Evolutionary conservation across 2,888 invertebrate genomes (phyloP).

Genomic region (Pachymerium ferrugineum): DNA sequence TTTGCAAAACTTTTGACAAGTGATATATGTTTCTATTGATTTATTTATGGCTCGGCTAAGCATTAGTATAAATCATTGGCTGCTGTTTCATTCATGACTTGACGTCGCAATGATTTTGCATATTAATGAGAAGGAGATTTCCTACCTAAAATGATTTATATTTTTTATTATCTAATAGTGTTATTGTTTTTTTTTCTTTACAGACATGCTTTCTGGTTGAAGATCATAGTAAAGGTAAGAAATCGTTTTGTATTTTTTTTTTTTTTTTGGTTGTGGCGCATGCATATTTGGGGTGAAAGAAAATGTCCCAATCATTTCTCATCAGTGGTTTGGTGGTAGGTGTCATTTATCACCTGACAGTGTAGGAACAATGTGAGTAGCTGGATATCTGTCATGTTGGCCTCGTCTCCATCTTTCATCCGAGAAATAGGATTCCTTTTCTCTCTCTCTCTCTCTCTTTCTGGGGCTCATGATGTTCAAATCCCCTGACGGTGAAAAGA

Average conservation of each 20-base stretch:
- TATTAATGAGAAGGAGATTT: slow-evolving; percentile 2
- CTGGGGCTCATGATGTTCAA: slow-evolving; percentile 20
- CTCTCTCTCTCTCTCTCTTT: not conserved
- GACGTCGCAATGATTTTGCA: not conserved
- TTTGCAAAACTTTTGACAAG: slow-evolving; percentile 19
- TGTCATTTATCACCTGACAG: slow-evolving; percentile 24
- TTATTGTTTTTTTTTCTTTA: too few relatives aligned
- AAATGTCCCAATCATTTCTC: slow-evolving; percentile 25
- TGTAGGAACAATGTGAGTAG: slow-evolving; percentile 23
- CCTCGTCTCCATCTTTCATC: slow-evolving; percentile 27
- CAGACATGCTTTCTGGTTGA: too few relatives aligned
- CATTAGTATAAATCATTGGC: slow-evolving; percentile 10
- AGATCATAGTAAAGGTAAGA: not conserved
- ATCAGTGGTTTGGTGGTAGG: slow-evolving; percentile 14
- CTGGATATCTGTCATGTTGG: slow-evolving; percentile 22
- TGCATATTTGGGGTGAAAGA: slow-evolving; percentile 1
- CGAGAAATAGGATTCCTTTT: slow-evolving; percentile 23
- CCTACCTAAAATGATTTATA: slow-evolving; percentile 9
- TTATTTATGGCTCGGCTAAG: not conserved
- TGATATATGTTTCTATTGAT: slow-evolving; percentile 16
- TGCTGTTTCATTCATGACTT: slow-evolving; percentile 4
- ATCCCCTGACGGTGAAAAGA: not conserved
- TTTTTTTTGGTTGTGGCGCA: too few relatives aligned
- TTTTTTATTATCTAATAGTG: too few relatives aligned
- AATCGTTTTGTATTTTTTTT: too few relatives aligned